Conservation (phyloP, 1,140 invertebrate species). For the Contarinia nasturtii region DNA sequence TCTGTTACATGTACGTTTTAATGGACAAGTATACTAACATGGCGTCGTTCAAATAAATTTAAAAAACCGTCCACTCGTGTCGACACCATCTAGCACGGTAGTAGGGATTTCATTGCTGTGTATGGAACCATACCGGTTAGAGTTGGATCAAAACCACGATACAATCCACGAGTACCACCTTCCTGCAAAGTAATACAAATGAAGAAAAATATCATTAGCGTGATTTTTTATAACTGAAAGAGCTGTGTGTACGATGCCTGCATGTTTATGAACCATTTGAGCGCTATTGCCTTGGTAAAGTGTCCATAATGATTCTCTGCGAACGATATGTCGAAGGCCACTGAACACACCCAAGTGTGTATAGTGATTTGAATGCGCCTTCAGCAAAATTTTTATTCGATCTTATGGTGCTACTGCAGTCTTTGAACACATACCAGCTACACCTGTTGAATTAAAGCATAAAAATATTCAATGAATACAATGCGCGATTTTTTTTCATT, state of each 20-base stretch:
- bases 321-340: conserved; percentile 55
- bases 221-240: conserved; percentile 43
- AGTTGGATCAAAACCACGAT: conserved; percentile 76
- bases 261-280: conserved; percentile 79
- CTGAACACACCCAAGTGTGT: conserved; percentile 65
- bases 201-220: conserved; percentile 5
- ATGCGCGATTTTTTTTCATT: too few relatives aligned
- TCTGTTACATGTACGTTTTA: too few relatives aligned
- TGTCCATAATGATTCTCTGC: conserved; percentile 54
- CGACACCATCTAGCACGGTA: too few relatives aligned
- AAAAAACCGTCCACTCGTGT: too few relatives aligned
- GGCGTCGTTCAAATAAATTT: too few relatives aligned
- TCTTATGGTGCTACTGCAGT: conserved; percentile 87
- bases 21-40: too few relatives aligned
- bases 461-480: too few relatives aligned
- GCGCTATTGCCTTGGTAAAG: conserved; percentile 91
- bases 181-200: conserved; percentile 31
- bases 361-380: conserved; percentile 73
- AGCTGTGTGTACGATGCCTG: conserved; percentile 53
- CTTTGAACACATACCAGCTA: conserved; percentile 91
- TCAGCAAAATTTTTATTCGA: conserved; percentile 83
- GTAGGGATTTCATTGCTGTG: too few relatives aligned
- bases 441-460: conserved; percentile 30
- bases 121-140: conserved; percentile 79
- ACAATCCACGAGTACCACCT: conserved; percentile 65